Percentiles rank a stretch among this genome's conserved stretches.
phyloP scores from a whole-genome alignment of 2,888 invertebrate species.

The Aleiodes testaceus region DNA sequence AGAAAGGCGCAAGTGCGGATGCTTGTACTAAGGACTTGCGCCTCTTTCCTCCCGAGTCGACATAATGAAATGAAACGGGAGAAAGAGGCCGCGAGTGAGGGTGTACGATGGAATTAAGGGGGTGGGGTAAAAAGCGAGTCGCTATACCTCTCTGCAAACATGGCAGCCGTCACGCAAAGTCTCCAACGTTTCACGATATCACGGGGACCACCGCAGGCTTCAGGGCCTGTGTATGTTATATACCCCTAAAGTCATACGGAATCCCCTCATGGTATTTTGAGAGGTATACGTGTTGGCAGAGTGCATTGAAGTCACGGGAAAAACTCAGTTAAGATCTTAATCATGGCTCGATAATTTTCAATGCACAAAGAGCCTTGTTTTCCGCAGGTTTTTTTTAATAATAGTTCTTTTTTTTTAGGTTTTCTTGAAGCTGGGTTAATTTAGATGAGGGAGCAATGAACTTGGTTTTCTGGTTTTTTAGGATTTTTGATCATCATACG shows the following conservation, averaged over 20 bases:
- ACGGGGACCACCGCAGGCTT: slow-evolving; percentile 43
- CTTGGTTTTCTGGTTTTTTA: neutral
- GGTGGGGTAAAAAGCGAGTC: slow-evolving; percentile 51
- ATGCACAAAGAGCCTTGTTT: slow-evolving; percentile 14
- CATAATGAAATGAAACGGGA: slow-evolving; percentile 20
- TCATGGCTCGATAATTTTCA: slow-evolving; percentile 30
- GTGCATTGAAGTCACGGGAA: slow-evolving; percentile 29
- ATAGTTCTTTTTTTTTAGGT: too few species aligned
- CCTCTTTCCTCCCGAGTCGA: too few species aligned
- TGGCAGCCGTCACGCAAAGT: slow-evolving; percentile 70
- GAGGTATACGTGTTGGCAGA: slow-evolving; percentile 2
- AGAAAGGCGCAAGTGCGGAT: too few species aligned
- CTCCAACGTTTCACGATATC: slow-evolving; percentile 43
- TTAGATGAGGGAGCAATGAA: too few species aligned
- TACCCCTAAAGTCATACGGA: slow-evolving; percentile 14
- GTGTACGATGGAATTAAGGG: slow-evolving; percentile 53
- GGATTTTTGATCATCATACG: neutral
- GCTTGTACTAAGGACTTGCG: too few species aligned
- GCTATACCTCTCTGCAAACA: slow-evolving; percentile 64
- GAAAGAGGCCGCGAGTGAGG: slow-evolving; percentile 40
- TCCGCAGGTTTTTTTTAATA: slow-evolving; percentile 1
- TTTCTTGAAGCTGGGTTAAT: neutral
- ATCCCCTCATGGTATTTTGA: slow-evolving; percentile 19
- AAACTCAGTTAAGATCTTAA: slow-evolving; percentile 31
- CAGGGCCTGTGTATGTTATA: neutral